A percentile compares a stretch with the other conserved stretches of the same genome.
These are phyloP conservation scores for Lagenorhynchus albirostris DNA, from an alignment of 2,113 vertebrate genomes.

Conservation along the genomic window DNA sequence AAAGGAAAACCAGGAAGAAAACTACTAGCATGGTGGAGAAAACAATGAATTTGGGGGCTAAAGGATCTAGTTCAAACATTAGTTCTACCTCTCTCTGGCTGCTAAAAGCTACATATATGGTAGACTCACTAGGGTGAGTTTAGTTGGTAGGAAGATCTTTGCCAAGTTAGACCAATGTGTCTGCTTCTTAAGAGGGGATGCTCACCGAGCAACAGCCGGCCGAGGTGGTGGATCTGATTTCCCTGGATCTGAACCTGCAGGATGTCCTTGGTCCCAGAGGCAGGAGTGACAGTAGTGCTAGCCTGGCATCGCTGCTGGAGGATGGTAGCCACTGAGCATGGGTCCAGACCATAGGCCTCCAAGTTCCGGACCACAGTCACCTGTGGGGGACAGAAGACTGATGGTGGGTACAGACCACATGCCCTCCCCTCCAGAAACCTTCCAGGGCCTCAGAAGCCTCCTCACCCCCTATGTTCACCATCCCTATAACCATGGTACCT, in stretches of 20 bases:
- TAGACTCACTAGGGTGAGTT: neutral
- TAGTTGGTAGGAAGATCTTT: neutral
- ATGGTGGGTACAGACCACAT: neutral
- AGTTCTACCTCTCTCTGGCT: neutral
- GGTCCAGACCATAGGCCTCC: slow-evolving; percentile 93
- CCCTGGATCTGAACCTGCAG: slow-evolving; percentile 96
- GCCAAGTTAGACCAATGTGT: neutral
- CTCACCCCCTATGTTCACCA: neutral
- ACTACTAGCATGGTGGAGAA: neutral
- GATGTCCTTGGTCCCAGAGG: slow-evolving; percentile 90
- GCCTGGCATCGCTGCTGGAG: slow-evolving; percentile 94
- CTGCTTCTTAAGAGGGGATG: neutral
- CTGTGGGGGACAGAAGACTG: slow-evolving; percentile 73
- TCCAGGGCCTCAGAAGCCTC: neutral
- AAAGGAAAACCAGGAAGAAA: neutral
- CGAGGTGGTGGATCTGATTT: slow-evolving; percentile 92
- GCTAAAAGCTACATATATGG: neutral
- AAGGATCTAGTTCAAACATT: neutral
- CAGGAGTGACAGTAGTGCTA: slow-evolving; percentile 86
- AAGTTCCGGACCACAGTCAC: slow-evolving; percentile 96
- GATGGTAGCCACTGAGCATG: slow-evolving; percentile 83
- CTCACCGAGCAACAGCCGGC: slow-evolving; percentile 91
- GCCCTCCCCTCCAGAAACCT: neutral
- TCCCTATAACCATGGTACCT: neutral
- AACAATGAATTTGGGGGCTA: neutral